Base-by-base conservation (phyloP, 1,140 invertebrate species). In the Drosophila tristis region DNA sequence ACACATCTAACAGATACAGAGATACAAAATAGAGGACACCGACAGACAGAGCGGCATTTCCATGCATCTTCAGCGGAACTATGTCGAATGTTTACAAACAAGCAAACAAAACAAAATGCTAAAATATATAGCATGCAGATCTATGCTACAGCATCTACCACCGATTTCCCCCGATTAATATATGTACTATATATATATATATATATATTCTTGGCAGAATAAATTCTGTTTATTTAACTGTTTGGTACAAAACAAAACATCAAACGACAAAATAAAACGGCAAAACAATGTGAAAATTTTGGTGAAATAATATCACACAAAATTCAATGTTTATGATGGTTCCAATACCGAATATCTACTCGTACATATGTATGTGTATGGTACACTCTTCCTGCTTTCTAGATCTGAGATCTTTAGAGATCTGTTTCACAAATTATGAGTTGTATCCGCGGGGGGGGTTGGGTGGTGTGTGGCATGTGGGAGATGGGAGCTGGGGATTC, bases 1-100 rank as follows among this genome's bases (percentile, higher is more conserved):
- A n/a, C 29, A 7, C 6, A 7, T 29, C 29, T 5, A 29, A 29
- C 29, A 29, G 29, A 29, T 9, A 31, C 29, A 35, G 31, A 11
- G 35, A 39, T 39, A 39, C 35, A 13, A 39, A 39, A 5, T 13
- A 54, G 45, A 42, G 50, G 55, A 45, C 44, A 31, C 6, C 16
- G 25, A 74, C 78, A 86, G 82, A 87, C 82, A 59, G 82, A 59
- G 78, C 78, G 82, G 82, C 80, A 64, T 85, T 85, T 80, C 55
- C 59, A 23, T 60, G 68, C 61, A 61, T 66, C 48, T 80, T 86
- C 82, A 68, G 47, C 82, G 82, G 82, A 86, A 86, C 82, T 86
- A 79, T 11, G 82, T 82, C 82, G 35, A 71, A 71, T 86, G 82
- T 86, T 86, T 86, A 87, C 84, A 86, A 86, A 86, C 82, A 85